Base-by-base conservation (phyloP, 2,113 vertebrate species). In the Microtus montanus region DNA sequence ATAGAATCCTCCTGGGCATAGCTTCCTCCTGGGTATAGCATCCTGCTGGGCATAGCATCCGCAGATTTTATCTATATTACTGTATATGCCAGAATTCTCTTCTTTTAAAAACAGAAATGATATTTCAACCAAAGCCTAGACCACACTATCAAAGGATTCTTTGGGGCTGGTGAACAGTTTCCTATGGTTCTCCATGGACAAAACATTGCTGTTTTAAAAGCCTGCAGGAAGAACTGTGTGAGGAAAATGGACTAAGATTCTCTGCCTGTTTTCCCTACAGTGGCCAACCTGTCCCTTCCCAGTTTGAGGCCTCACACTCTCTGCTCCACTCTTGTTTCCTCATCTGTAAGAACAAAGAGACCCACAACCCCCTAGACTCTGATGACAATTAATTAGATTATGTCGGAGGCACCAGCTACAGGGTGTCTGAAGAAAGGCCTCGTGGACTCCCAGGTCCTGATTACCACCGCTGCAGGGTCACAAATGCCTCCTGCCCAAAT, bases 401-500 rank as follows among this genome's bases (percentile, higher is more conserved):
- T n/a, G 79, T 41, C 2, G 0, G 8, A 1, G 74, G 66, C 68
- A 24, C 15, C 85, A 13, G 44, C 11, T 26, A 80, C 19, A 80
- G 7, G 85, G 7, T 70, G 41, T 74, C 19, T 2, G 77, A 54
- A 90, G 87, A 75, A 87, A n/a, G 78, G 33, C 77, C 87, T 83
- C 0, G 0, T n/a, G 15, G 80, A 77, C 94, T 14, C 64, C 4
- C 19, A 1, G 24, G 38, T 71, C 9, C 30, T 1, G 28, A 44
- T 68, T 38, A 70, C 47, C 54, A 1, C 64, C 5, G 70, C 80
- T 1, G 2, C 68, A 7, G 73, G 78, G 54, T 11, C n/a, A 89
- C 92, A 97, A 64, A 70, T 47, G 24, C 70, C 74, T 95, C 73
- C 90, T 91, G 87, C 79, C 82, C 88, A 82, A 93, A 26, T 44